Evolutionary conservation across 30 jellyfish, hydroid and myxozoan genomes (phyloP).

Genomic region (Turritopsis rubra): DNA sequence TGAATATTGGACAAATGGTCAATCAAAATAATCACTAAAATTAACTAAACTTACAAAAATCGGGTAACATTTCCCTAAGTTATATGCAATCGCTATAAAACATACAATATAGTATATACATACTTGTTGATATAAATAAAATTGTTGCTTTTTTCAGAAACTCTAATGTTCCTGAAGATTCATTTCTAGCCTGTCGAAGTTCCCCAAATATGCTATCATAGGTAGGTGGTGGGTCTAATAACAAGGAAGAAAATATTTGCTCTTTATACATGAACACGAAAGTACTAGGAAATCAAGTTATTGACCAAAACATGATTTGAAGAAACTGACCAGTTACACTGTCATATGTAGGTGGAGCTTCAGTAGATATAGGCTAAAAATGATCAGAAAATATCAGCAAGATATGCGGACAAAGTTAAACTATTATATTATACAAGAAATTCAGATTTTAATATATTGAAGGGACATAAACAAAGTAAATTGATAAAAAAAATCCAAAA

Average conservation of each 20-base stretch:
- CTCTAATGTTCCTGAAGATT: constrained; percentile 59
- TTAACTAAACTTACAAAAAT: no score
- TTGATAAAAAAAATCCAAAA: no score
- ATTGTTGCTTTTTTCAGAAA: constrained; percentile 42
- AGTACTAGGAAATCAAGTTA: no score
- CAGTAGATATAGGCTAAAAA: background rate
- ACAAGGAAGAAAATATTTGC: background rate
- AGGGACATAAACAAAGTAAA: no score
- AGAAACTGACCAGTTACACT: constrained; percentile 19
- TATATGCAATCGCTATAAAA: background rate
- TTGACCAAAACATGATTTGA: background rate
- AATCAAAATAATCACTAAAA: no score
- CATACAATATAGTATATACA: background rate
- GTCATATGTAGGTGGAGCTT: constrained; percentile 26
- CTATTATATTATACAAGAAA: no score
- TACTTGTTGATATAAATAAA: constrained; percentile 67
- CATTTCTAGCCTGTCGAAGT: constrained; percentile 61
- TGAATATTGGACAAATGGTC: no score
- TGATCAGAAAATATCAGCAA: no score
- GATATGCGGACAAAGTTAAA: no score
- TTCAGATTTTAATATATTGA: no score
- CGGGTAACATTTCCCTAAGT: no score
- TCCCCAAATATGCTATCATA: constrained; percentile 87
- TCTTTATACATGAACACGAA: background rate
- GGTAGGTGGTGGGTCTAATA: constrained; percentile 71